Base-by-base conservation (phyloP, 2,797 vertebrate species). In the Babyrousa celebensis region DNA sequence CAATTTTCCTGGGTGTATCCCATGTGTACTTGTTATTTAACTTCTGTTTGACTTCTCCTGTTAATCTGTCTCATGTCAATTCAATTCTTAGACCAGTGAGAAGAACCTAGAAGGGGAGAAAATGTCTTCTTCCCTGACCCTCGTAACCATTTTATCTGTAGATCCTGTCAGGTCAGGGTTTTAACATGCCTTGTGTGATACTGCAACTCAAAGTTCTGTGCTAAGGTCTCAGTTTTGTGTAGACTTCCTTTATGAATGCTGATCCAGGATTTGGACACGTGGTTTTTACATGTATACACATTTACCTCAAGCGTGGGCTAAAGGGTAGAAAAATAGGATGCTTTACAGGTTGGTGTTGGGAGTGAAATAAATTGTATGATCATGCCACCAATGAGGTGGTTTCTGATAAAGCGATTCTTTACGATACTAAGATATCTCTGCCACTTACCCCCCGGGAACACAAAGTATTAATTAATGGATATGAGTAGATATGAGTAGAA, bases 371-470 rank as follows among this genome's bases (percentile, higher is more conserved):
- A 70, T 70, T 83, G 70, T 62, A 20, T 14, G 68, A 78, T 17
- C 40, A 68, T 17, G 17, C 10, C 23, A 75, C 71, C 72, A 56
- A 40, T 85, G 75, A 94, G 63, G 67, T 80, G 93, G 77, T 92
- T 78, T 94, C 75, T 92, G 62, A 86, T 75, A 78, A 85, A 90
- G 60, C 93, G 77, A 87, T 90, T 95, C 85, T 88, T 95, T 74
- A 72, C 63, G 40, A 60, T 90, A 62, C 62, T 71, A 58, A 68
- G 25, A 72, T 63, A 65, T 68, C 62, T 96, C 9, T 92, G 32
- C 32, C 56, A 85, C 85, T 92, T 90, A 36, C 10, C 10, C 27
- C 48, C 79, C 29, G 78, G 36, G 43, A 96, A 87, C 12, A 96
- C 67, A 80, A 97, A 95, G 52, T 27, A 91, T 70, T 56, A 78